Conservation (phyloP, 1,140 invertebrate genomes). For the Drosophila nikananu region DNA sequence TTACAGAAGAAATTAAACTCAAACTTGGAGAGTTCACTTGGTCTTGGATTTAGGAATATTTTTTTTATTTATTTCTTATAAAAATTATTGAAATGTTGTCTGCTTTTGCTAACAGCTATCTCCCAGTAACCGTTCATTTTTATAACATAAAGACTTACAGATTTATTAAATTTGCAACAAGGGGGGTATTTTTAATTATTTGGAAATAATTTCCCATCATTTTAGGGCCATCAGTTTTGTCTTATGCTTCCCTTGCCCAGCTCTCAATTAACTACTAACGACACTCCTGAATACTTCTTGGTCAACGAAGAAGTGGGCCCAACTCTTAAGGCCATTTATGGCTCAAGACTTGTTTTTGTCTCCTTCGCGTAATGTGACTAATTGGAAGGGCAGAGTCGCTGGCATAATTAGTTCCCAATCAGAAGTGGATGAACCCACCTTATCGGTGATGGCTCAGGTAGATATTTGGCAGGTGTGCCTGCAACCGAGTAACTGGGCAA, state of each 20-base stretch:
- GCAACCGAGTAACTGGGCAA: background rate
- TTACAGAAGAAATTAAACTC: too few relatives aligned
- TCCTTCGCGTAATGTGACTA: conserved; percentile 33
- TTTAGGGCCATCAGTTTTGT: background rate
- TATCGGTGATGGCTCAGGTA: conserved; percentile 29
- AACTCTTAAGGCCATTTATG: conserved; percentile 23
- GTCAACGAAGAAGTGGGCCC: background rate
- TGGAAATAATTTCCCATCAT: background rate
- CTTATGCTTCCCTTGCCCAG: background rate
- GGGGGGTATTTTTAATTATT: background rate
- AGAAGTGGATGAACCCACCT: conserved; percentile 19
- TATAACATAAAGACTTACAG: background rate
- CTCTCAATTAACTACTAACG: conserved; percentile 27
- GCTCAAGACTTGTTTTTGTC: conserved; percentile 24
- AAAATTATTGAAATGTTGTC: background rate
- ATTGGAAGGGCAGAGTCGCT: conserved; percentile 24
- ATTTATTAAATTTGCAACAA: background rate
- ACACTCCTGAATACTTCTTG: conserved; percentile 19
- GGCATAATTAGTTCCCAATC: conserved; percentile 44
- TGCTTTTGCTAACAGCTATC: too few relatives aligned
- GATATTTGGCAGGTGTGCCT: conserved; percentile 27
- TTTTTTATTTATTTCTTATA: too few relatives aligned
- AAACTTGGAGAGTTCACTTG: background rate
- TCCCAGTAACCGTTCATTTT: too few relatives aligned
- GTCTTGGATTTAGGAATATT: background rate